Base-by-base conservation (phyloP, 1,140 invertebrate species). In the Drosophila lowei region DNA sequence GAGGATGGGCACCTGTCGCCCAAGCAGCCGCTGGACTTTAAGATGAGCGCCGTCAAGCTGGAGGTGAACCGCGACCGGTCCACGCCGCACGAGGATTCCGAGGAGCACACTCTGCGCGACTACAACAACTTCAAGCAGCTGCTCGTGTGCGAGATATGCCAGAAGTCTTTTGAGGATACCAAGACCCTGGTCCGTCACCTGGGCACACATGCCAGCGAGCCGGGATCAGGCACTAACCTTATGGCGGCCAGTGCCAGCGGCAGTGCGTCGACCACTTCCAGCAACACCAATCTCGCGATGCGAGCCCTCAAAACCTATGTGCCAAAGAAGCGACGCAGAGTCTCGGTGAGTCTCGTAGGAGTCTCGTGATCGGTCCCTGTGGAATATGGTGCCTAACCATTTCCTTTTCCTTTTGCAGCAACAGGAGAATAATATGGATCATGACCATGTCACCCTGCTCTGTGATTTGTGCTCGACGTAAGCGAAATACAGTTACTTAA, bases 381-480 rank as follows among this genome's bases (percentile, higher is more conserved):
- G 1, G 16, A 25, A 25, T 18, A 2, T 18, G 2, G 13, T 38
- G 34, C 34, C 2, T 30, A 30, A 18, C 8, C 6, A 11, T 21
- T 18, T 34, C 6, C 18, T 21, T 13, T 5, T 15, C 0, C 15
- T 42, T 74, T 71, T 62, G 49, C 75, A 91, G 89, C 89, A 90
- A 80, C 89, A 90, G 63, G 90, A 91, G 44, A 90, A 90, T 58
- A 89, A 89, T 23, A 84, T 84, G 62, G 90, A 90, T 64, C 90
- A 91, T 63, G 90, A 90, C 65, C 90, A 91, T 74, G 90, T 91
- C 41, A 90, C 90, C 18, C 73, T 91, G 49, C 83, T 90, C 42
- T 97, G 96, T 90, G 96, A 97, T 89, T 92, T 97, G 1, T 97
- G 96, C 83, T 94, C 96, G 84, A 95, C 96, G 84, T 95, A 95